Base-by-base conservation (phyloP, 2,113 vertebrate genomes). In the Melanostigma gelatinosum region DNA sequence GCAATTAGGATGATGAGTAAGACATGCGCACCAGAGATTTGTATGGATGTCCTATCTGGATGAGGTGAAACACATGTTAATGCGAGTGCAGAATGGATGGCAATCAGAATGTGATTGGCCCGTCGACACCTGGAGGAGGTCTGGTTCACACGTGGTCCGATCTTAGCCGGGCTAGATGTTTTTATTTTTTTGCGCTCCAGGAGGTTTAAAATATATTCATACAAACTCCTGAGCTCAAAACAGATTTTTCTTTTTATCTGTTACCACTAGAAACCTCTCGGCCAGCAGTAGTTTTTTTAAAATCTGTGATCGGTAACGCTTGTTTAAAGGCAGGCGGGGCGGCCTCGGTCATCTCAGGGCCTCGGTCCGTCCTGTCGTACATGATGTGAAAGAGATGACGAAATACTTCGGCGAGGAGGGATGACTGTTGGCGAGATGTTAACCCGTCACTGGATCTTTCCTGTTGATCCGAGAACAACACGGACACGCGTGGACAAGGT, bases 321-420 rank as follows among this genome's bases (percentile, higher is more conserved):
- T 90, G 84, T 87, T 87, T 85, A 73, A 86, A 86, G 72, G 64
- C 82, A 64, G 50, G 61, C 72, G 11, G 52, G 80, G 38, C 64
- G 10, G 22, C 74, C 15, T 75, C 66, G 38, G 66, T 77, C 74
- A 67, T 78, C 68, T 11, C 22, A 79, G 32, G 62, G 36, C 72
- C 42, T 22, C 34, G 4, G 40, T 1, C 24, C 22, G 73, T 50
- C 29, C 58, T 7, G 60, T 36, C 7, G 20, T 44, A 69, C 62
- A 18, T 12, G 61, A 72, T 57, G 83, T 70, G 72, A 85, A 62
- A 42, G 64, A 22, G 75, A 89, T 63, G 63, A 75, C 34, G 54
- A 77, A 73, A 58, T 24, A 42, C 68, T 27, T 63, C 36, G 73
- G 12, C 0, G 61, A 81, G 65, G 65, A 70, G 42, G 18, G 58